Evolutionary conservation across 2,888 invertebrate species (phyloP).

Genomic region (Saturnia japonica): DNA sequence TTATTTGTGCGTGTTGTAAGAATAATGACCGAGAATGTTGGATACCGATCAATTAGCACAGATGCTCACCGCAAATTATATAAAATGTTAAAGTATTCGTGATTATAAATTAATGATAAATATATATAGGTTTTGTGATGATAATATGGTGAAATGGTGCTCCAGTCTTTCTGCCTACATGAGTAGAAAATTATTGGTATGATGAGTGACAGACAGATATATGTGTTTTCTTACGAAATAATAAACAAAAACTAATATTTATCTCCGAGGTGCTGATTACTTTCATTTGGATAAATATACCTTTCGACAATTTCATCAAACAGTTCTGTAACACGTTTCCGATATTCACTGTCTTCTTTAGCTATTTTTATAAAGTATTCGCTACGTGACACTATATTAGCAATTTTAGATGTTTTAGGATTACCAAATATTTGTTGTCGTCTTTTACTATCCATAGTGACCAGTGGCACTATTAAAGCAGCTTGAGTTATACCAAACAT

Average conservation of each 20-base stretch:
- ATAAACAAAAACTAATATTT: constrained; percentile 18
- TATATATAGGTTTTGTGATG: background rate
- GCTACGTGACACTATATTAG: constrained; percentile 57
- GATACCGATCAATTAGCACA: background rate
- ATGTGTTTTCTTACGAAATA: background rate
- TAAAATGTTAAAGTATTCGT: background rate
- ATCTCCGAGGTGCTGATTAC: constrained; percentile 17
- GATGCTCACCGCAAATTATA: background rate
- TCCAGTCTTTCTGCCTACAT: background rate
- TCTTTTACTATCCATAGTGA: constrained; percentile 47
- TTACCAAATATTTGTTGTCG: constrained; percentile 53
- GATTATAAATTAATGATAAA: background rate
- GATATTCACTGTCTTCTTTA: constrained; percentile 51
- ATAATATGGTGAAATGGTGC: background rate
- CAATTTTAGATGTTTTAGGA: constrained; percentile 43
- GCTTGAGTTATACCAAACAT: constrained; percentile 66
- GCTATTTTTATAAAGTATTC: constrained; percentile 59
- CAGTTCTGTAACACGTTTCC: constrained; percentile 74
- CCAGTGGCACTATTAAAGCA: constrained; percentile 61
- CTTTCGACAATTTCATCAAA: constrained; percentile 81
- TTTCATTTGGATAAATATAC: constrained; percentile 45
- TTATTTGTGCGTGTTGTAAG: background rate
- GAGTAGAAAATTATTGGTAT: background rate
- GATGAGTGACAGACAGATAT: background rate
- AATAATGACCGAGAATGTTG: background rate